Evolutionary conservation across 2,888 invertebrate species (phyloP), one percentile per base, ranked within the genome.

Genomic region (Argyra leucocephala): DNA sequence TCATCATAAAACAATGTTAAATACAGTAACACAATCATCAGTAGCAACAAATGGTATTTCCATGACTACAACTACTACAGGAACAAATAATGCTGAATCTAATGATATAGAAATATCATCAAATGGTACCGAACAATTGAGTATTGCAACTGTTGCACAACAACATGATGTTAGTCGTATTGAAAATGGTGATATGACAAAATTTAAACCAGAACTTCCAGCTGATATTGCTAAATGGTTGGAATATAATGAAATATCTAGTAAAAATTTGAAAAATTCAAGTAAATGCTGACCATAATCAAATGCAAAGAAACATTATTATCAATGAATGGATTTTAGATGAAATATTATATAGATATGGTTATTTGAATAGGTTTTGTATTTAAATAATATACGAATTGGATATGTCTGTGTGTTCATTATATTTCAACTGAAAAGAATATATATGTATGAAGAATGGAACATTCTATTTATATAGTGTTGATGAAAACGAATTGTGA

Each of bases 231-330:
- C 82, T 60, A 85, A 85, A 72, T 89, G 88, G 86, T 83, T 88
- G 61, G 87, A 89, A 73, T 83, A 85, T 70, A 88, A 88, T 74
- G 86, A 87, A 69, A 83, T 88, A 67, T 89, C 88, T 1, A 88
- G 88, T 73, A 85, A 84, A 67, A 83, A 83, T 71, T 77, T 89
- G 66, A 85, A 84, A 68, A 83, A 83, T 71, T 77, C 89, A 66
- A 82, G 87, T 72, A 75, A 73, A 67, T 78, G 77, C 74, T 76
- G 75, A 77, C 75, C 69, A 66, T 65, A 31, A 31, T 63, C 23
- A 67, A 59, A 66, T 66, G n/a, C 65, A 67, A 69, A 67, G 63
- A 26, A 26, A 26, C 26, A 26, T 6, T 6, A 26, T n/a, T n/a
- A n/a, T n/a, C n/a, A n/a, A n/a, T n/a, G n/a, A n/a, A n/a, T n/a